These are phyloP conservation scores for Drosophila yakuba DNA, from an alignment of 1,140 invertebrate genomes.

Conservation along the genomic window DNA sequence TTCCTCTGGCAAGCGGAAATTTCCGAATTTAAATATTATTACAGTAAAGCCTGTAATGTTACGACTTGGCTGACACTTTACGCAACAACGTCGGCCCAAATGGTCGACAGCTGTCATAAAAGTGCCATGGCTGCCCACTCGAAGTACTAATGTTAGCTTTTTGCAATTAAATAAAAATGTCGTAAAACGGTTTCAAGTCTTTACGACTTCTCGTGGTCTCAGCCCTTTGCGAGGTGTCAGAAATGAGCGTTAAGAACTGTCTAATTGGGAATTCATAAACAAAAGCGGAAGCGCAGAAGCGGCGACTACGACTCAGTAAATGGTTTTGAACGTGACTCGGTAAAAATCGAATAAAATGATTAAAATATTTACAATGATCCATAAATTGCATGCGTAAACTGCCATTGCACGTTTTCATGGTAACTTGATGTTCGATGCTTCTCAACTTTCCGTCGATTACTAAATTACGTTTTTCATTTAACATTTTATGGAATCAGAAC, in stretches of 20 bases:
- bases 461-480: too few relatives aligned
- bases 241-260: constrained; percentile 69
- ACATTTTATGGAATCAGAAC: too few relatives aligned
- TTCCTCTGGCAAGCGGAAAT: constrained; percentile 6
- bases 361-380: constrained; percentile 59
- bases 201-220: constrained; percentile 48
- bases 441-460: neutral
- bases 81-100: constrained; percentile 38
- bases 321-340: constrained; percentile 53
- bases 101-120: constrained; percentile 59
- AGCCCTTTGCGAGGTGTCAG: constrained; percentile 71
- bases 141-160: constrained; percentile 54
- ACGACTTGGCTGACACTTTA: constrained; percentile 61
- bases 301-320: neutral
- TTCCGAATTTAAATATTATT: constrained; percentile 56
- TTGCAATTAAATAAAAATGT: constrained; percentile 80
- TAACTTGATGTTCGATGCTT: constrained; percentile 14
- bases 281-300: constrained; percentile 18
- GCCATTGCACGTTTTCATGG: constrained; percentile 65
- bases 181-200: constrained; percentile 64
- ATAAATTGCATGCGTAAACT: constrained; percentile 68
- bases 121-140: constrained; percentile 14
- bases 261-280: constrained; percentile 78
- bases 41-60: constrained; percentile 55
- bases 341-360: constrained; percentile 73